Conservation (phyloP, 64 coral and sea anemone genomes). For the Pocillopora verrucosa region DNA sequence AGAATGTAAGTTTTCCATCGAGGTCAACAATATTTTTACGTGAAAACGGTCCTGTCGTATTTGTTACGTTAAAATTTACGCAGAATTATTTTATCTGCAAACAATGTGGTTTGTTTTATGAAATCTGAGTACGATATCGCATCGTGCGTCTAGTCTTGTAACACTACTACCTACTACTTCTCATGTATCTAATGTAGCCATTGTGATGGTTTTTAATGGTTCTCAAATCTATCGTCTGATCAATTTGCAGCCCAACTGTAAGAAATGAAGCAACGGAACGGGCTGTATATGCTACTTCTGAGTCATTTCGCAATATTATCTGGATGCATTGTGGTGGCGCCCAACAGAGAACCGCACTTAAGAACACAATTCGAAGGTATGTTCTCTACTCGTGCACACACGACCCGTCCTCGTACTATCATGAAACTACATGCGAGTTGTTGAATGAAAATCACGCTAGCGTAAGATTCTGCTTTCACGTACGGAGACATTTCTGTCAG, state of each 20-base stretch:
- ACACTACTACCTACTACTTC: background rate
- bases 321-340: background rate
- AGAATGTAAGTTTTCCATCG: background rate
- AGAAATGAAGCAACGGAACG: background rate
- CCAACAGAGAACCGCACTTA: background rate
- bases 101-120: background rate
- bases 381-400: background rate
- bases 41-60: background rate
- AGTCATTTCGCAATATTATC: background rate
- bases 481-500: background rate
- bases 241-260: background rate
- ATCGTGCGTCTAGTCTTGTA: background rate
- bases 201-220: background rate
- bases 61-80: background rate
- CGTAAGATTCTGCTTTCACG: background rate
- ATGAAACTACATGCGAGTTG: background rate
- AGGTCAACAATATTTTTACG: background rate
- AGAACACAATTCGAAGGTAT: conserved; percentile 20
- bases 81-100: conserved; percentile 12
- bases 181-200: background rate
- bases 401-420: background rate
- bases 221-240: conserved; percentile 9
- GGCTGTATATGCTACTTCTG: background rate
- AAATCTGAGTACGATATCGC: background rate
- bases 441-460: background rate